A percentile compares a stretch with the other conserved stretches of the same genome.
These are phyloP conservation scores for Athalia cordata DNA, from an alignment of 2,888 invertebrate species.

Conservation along the genomic window DNA sequence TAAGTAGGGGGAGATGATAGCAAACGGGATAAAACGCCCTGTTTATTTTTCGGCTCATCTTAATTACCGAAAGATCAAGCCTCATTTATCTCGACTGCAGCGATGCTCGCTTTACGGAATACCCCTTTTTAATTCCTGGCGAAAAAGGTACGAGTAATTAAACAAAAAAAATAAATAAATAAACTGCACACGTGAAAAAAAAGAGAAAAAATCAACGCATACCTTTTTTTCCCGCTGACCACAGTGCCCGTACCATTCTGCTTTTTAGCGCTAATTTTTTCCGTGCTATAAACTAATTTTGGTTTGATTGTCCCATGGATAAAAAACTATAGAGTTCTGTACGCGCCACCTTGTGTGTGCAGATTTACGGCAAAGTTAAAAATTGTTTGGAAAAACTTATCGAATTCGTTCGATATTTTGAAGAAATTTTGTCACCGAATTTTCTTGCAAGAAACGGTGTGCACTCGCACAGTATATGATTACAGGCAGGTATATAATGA, in stretches of 20 bases:
- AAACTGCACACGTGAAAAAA: slow-evolving; percentile 41
- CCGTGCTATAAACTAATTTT: slow-evolving; percentile 60
- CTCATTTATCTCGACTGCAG: slow-evolving; percentile 56
- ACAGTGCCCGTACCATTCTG: slow-evolving; percentile 18
- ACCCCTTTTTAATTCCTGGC: slow-evolving; percentile 34
- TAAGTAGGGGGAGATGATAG: slow-evolving; percentile 21
- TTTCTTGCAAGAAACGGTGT: too few species aligned
- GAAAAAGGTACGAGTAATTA: slow-evolving; percentile 27
- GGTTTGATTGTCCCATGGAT: slow-evolving; percentile 60
- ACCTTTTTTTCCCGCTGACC: slow-evolving; percentile 1
- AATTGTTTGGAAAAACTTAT: too few species aligned
- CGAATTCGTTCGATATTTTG: too few species aligned
- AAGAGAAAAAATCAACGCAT: slow-evolving; percentile 43
- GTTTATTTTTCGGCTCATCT: slow-evolving; percentile 63
- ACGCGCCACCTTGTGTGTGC: not conserved
- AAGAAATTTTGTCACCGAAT: too few species aligned
- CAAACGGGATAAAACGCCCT: slow-evolving; percentile 51
- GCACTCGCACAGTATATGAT: too few species aligned
- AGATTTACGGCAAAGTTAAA: too few species aligned
- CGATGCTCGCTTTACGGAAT: slow-evolving; percentile 15
- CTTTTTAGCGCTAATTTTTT: not conserved
- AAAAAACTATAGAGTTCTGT: not conserved
- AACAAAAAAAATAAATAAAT: slow-evolving; percentile 24
- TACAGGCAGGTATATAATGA: too few species aligned
- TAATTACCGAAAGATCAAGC: slow-evolving; percentile 70